Evolutionary conservation across 1,140 invertebrate genomes (phyloP), one percentile per base, ranked within the genome.

Genomic region (Neodiprion pinetum): DNA sequence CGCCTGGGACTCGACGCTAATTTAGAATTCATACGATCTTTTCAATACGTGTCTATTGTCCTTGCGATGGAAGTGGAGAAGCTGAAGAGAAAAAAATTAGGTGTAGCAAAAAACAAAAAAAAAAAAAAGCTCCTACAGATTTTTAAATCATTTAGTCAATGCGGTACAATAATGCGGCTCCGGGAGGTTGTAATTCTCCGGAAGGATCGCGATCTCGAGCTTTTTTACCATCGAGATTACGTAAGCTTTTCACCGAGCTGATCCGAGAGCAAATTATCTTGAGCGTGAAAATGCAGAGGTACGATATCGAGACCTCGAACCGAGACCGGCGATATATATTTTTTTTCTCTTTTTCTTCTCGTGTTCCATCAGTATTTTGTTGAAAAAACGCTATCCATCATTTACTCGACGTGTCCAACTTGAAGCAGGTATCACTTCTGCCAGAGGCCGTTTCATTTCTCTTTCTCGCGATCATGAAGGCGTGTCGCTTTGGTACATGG

Each of bases 1-100:
- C 84, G 84, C 82, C 78, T 81, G 82, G 81, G 82, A 81, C 80
- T 70, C 81, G 74, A 79, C 74, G 72, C 77, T 79, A 78, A 85
- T 85, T 81, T 82, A 85, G 76, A 85, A 85, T 86, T 86, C 83
- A 86, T 85, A 74, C 81, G 82, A 79, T 80, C 84, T 84, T 86
- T 84, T 84, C 80, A 84, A 83, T 85, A 40, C 2, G 28, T 84
- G 73, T 81, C 81, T 80, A 85, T 86, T 85, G 82, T 86, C 78
- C 81, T 72, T 74, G 61, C 78, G 74, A 74, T 78, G 53, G 28
- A 40, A 40, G 28, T 40, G 28, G 28, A 40, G 5, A 40, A 40
- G 28, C 28, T 40, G 28, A 5, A 40, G 28, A 40, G 28, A 40
- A 40, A 40, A 40, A 40, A 40, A 40, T 40, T 40, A 40, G 28